Percentiles rank a stretch among this genome's conserved stretches.
Conservation (phyloP, 92 coral and sea anemone genomes). For the Muricea muricata region DNA sequence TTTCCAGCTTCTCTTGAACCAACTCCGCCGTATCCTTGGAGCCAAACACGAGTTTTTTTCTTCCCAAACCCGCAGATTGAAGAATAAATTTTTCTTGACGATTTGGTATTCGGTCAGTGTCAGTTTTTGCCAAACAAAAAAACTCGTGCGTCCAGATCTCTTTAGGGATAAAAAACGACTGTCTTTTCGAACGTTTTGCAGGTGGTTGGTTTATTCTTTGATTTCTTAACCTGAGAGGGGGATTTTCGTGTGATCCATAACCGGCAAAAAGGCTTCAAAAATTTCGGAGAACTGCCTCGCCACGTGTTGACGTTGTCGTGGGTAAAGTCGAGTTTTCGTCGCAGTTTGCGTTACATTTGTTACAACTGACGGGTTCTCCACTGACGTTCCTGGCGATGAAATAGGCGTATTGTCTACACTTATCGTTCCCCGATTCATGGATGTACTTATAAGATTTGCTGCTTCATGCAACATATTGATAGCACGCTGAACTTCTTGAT, state of each 20-base stretch:
- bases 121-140: conserved; percentile 3
- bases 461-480: not conserved
- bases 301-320: no score
- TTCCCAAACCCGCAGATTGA: not conserved
- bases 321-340: no score
- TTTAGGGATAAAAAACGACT: not conserved
- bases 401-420: not conserved
- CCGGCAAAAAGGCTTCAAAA: conserved; percentile 7
- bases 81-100: not conserved
- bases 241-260: not conserved
- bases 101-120: not conserved
- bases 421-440: not conserved
- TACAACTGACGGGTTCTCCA: no score
- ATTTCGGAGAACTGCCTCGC: not conserved
- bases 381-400: no score
- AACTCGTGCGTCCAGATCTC: conserved; percentile 20
- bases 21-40: not conserved
- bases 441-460: not conserved
- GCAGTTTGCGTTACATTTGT: no score
- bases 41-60: conserved; percentile 23
- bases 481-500: not conserved
- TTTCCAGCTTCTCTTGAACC: not conserved
- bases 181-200: not conserved
- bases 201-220: conserved; percentile 6
- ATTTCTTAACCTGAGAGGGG: not conserved